A percentile compares a stretch with the other conserved stretches of the same genome.
Evolutionary conservation across 2,797 vertebrate species (phyloP).

Genomic region (Hemibagrus guttatus): DNA sequence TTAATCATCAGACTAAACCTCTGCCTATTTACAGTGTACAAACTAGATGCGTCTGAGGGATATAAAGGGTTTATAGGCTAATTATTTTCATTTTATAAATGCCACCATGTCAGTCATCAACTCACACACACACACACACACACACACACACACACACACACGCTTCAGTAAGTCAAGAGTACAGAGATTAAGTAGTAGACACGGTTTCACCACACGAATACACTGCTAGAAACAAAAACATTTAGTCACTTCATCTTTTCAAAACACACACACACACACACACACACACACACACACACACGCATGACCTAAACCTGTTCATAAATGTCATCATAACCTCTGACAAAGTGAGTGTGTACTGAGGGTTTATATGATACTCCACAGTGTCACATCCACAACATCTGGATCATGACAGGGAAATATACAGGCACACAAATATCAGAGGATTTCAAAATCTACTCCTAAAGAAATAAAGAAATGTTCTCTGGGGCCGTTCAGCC

Average conservation of each 20-base stretch:
- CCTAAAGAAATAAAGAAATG: too few species aligned
- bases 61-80: constrained; percentile 78
- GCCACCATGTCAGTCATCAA: constrained; percentile 71
- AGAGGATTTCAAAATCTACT: not conserved
- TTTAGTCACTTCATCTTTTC: constrained; percentile 28
- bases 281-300: not conserved
- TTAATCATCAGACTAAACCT: constrained; percentile 76
- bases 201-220: constrained; percentile 35
- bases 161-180: constrained; percentile 65
- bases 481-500: not conserved
- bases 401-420: not conserved
- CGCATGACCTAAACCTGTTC: constrained; percentile 31
- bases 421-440: not conserved
- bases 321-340: not conserved
- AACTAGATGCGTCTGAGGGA: constrained; percentile 80
- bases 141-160: constrained; percentile 68
- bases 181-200: constrained; percentile 52
- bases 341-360: not conserved
- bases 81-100: constrained; percentile 83
- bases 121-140: constrained; percentile 66
- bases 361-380: not conserved
- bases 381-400: too few species aligned
- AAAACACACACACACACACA: too few species aligned
- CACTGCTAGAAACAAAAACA: constrained; percentile 56
- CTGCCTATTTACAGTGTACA: constrained; percentile 82